Percentiles rank a stretch among this genome's conserved stretches.
phyloP scores from a whole-genome alignment of 2,113 vertebrate genomes.

The Galeopterus variegatus region DNA sequence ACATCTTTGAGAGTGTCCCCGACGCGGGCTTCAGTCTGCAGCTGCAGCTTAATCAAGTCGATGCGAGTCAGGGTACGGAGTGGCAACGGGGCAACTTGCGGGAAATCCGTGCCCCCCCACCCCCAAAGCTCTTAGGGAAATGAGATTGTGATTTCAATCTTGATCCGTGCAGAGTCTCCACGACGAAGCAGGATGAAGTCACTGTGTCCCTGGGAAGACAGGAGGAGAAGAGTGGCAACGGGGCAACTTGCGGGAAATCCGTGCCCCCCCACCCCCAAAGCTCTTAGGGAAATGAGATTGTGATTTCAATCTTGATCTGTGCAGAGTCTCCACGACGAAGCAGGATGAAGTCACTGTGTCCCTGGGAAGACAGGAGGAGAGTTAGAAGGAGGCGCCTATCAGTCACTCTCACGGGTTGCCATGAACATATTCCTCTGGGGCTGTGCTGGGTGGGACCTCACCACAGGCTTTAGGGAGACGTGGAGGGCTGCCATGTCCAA shows the following conservation, averaged over 20 bases:
- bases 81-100: not conserved
- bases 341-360: conserved; percentile 27
- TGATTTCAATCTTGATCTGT: not conserved
- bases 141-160: conserved; percentile 34
- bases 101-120: not conserved
- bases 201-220: not conserved
- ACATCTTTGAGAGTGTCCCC: not conserved
- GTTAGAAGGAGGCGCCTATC: not conserved
- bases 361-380: not conserved
- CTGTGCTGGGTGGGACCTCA: not conserved
- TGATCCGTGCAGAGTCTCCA: not conserved
- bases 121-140: conserved; percentile 43
- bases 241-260: not conserved
- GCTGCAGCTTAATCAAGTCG: not conserved
- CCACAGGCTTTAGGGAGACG: not conserved
- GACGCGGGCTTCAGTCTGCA: not conserved
- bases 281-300: conserved; percentile 58
- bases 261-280: not conserved
- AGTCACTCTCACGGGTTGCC: not conserved
- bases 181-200: conserved; percentile 29
- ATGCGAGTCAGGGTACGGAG: not conserved
- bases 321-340: not conserved
- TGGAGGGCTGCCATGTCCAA: too few relatives aligned
- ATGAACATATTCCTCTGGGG: not conserved
- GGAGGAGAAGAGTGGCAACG: too few relatives aligned